phyloP scores from a whole-genome alignment of 2,797 vertebrate genomes.

The Triplophysa yarkandensis region DNA sequence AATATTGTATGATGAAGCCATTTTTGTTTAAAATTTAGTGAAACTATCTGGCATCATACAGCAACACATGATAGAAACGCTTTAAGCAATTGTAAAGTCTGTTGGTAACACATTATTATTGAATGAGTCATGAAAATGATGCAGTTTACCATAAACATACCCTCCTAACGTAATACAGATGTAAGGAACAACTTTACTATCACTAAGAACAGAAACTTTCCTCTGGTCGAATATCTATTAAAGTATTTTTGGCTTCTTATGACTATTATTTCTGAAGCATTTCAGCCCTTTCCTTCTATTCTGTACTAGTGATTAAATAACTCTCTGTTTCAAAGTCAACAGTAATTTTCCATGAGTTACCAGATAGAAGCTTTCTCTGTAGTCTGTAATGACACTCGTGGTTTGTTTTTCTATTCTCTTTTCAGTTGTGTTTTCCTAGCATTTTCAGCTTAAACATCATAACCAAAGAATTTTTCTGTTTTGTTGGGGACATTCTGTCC shows the following conservation, averaged over 20 bases:
- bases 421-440: conserved; percentile 1
- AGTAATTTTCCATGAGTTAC: neutral
- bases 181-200: neutral
- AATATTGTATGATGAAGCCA: too few relatives aligned
- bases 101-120: neutral
- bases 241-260: too few relatives aligned
- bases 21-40: too few relatives aligned
- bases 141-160: neutral
- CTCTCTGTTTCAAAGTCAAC: conserved; percentile 14
- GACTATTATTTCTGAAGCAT: too few relatives aligned
- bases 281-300: too few relatives aligned
- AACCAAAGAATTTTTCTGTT: neutral
- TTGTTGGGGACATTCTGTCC: neutral
- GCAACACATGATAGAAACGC: neutral
- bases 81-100: neutral
- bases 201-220: neutral
- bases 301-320: too few relatives aligned
- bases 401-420: conserved; percentile 23
- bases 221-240: too few relatives aligned
- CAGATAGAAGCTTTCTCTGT: neutral
- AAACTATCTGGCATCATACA: too few relatives aligned
- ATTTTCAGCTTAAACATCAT: neutral
- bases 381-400: neutral
- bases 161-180: neutral
- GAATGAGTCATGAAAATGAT: neutral